Evolutionary conservation across 2,113 vertebrate species (phyloP).

Genomic region (Channa argus): DNA sequence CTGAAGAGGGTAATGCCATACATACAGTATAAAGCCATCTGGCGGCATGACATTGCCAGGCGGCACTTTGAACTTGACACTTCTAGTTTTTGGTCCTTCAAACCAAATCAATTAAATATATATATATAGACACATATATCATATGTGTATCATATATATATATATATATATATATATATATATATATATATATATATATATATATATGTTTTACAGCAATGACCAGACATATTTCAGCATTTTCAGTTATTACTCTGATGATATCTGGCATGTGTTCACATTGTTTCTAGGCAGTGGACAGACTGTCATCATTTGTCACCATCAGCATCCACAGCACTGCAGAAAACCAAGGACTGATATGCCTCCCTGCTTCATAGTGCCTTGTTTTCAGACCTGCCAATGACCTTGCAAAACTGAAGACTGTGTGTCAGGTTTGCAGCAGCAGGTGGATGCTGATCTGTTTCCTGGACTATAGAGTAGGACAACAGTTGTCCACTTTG

Average conservation of each 20-base stretch:
- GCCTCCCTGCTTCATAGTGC: background rate
- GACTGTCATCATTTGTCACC: conserved; percentile 4
- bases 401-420: background rate
- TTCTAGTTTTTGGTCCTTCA: background rate
- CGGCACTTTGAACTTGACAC: conserved; percentile 66
- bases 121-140: background rate
- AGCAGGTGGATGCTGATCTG: conserved; percentile 9
- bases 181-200: background rate
- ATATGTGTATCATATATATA: too few species aligned
- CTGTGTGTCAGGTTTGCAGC: background rate
- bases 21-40: conserved; percentile 42
- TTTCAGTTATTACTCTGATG: background rate
- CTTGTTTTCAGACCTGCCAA: background rate
- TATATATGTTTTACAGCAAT: background rate
- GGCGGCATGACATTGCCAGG: conserved; percentile 34
- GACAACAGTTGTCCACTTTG: background rate
- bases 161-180: conserved; percentile 4
- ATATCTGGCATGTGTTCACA: background rate
- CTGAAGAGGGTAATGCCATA: conserved; percentile 50
- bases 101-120: conserved; percentile 11
- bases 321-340: background rate
- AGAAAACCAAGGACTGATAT: background rate
- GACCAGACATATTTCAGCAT: background rate
- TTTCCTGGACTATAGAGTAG: background rate
- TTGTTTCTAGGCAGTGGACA: background rate